Conservation (phyloP, 2,113 vertebrate genomes). For the Thamnaconus septentrionalis region DNA sequence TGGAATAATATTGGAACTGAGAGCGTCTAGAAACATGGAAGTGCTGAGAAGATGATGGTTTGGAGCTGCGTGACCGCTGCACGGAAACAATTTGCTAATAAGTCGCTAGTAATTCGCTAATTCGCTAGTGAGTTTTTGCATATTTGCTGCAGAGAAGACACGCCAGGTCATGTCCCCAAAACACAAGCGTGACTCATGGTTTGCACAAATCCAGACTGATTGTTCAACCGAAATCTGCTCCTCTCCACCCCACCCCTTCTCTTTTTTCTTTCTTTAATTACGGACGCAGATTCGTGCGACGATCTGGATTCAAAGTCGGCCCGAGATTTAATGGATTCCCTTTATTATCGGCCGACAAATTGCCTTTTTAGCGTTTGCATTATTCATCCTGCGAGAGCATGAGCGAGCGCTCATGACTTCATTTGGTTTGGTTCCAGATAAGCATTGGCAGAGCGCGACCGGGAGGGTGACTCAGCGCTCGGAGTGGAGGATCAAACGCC, state of each 20-base stretch:
- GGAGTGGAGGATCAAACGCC: slow-evolving; percentile 34
- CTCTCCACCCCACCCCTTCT: background rate
- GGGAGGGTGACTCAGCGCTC: slow-evolving; percentile 32
- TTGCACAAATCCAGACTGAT: slow-evolving; percentile 27
- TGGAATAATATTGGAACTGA: too few species aligned
- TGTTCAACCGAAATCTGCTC: slow-evolving; percentile 45
- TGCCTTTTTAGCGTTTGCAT: slow-evolving; percentile 51
- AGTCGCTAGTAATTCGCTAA: too few species aligned
- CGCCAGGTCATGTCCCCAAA: too few species aligned
- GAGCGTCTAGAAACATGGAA: too few species aligned
- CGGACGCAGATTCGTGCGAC: slow-evolving; percentile 34
- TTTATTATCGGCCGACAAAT: slow-evolving; percentile 64
- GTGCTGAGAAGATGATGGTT: too few species aligned
- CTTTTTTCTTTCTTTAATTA: slow-evolving; percentile 39
- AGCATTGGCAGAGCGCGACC: slow-evolving; percentile 22
- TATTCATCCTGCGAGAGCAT: slow-evolving; percentile 60
- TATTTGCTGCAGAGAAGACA: too few species aligned
- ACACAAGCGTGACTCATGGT: slow-evolving; percentile 1
- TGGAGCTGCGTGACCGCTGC: too few species aligned
- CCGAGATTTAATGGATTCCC: slow-evolving; percentile 62
- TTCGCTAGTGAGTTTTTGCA: too few species aligned
- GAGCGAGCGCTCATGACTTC: slow-evolving; percentile 43
- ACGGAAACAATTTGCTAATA: too few species aligned
- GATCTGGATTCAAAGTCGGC: slow-evolving; percentile 55
- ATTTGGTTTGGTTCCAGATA: slow-evolving; percentile 50